These are phyloP conservation scores for Meles meles DNA, from an alignment of 2,113 vertebrate species.

Conservation along the genomic window DNA sequence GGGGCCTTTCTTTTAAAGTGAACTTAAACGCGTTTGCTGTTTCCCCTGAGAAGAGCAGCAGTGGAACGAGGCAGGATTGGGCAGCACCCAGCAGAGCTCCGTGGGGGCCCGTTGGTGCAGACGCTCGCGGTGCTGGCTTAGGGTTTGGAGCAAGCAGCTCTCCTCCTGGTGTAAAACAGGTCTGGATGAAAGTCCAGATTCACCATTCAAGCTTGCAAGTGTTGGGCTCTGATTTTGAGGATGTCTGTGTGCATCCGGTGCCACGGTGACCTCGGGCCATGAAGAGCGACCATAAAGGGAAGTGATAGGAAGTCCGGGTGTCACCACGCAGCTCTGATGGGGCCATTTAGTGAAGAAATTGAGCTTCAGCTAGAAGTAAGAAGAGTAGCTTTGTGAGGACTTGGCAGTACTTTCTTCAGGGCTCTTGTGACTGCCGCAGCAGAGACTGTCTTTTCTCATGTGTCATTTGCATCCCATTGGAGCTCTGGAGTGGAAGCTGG, in stretches of 20 bases:
- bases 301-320: background rate
- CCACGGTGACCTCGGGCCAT: background rate
- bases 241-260: background rate
- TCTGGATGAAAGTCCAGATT: background rate
- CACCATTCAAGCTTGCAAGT: background rate
- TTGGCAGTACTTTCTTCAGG: background rate
- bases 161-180: background rate
- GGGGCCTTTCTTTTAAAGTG: background rate
- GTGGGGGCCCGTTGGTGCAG: background rate
- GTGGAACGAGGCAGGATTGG: background rate
- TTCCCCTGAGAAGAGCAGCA: background rate
- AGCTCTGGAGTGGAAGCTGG: background rate
- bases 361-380: background rate
- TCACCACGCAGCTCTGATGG: background rate
- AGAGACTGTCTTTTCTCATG: background rate
- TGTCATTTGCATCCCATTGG: background rate
- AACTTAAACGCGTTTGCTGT: background rate
- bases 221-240: background rate
- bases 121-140: background rate
- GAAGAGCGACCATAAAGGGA: background rate
- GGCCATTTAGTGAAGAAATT: background rate
- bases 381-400: background rate
- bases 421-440: background rate
- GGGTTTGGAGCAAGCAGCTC: background rate
- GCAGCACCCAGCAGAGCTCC: background rate